These are phyloP conservation scores for Protophormia terraenovae DNA, from an alignment of 2,888 invertebrate species.

Conservation along the genomic window DNA sequence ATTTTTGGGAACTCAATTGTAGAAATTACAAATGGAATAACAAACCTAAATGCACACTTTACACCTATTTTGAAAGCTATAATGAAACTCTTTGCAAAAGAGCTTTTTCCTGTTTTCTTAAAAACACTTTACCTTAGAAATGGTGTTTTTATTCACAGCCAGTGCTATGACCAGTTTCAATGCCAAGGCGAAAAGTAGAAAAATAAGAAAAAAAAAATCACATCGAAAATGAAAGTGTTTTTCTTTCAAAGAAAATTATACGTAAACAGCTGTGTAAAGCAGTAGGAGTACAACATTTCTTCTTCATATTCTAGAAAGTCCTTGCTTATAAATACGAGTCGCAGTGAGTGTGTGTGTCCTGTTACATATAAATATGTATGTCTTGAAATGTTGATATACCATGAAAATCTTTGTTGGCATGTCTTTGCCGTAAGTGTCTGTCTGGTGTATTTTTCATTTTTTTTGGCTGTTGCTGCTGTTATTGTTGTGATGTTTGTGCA, in stretches of 20 bases:
- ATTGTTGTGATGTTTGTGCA: slow-evolving; percentile 42
- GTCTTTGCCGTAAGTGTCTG: slow-evolving; percentile 45
- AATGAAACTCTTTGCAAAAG: no score
- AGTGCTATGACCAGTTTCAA: slow-evolving; percentile 63
- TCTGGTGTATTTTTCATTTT: slow-evolving; percentile 14
- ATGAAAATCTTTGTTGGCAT: slow-evolving; percentile 36
- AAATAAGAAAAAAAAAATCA: not conserved
- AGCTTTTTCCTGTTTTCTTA: no score
- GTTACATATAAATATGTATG: slow-evolving; percentile 3
- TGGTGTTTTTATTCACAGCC: not conserved
- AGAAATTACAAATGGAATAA: no score
- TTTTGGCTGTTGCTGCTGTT: slow-evolving; percentile 40
- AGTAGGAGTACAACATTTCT: not conserved
- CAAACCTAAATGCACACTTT: no score
- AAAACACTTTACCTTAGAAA: slow-evolving; percentile 1
- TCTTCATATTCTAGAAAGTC: not conserved
- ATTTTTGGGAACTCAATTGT: no score
- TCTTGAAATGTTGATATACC: slow-evolving; percentile 48
- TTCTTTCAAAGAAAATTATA: slow-evolving; percentile 20
- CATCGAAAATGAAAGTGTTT: slow-evolving; percentile 64
- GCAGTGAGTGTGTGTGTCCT: slow-evolving; percentile 18
- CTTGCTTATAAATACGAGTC: not conserved
- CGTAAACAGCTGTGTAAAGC: not conserved
- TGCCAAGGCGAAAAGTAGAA: slow-evolving; percentile 58
- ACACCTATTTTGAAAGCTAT: no score